Percentiles rank a stretch among this genome's conserved stretches.
Conservation (phyloP, 1,140 invertebrate species). For the Drosophila pseudoananassae region DNA sequence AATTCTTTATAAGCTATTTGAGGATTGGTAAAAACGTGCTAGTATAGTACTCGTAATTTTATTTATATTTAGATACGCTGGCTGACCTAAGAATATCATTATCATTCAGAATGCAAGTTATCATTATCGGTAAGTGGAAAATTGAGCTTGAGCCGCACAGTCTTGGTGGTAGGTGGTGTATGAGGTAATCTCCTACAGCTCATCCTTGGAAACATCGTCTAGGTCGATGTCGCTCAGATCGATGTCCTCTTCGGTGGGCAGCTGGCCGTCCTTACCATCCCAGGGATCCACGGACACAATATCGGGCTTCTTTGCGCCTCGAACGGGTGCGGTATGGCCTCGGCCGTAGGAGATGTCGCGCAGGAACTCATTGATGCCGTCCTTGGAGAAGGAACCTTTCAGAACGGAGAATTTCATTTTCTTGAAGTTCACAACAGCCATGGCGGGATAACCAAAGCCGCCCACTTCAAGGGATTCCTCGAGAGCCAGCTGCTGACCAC, state of each 20-base stretch:
- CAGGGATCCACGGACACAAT: conserved; percentile 91
- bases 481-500: conserved; percentile 91
- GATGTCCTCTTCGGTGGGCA: conserved; percentile 95
- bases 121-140: conserved; percentile 35
- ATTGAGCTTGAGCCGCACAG: conserved; percentile 61
- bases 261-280: conserved; percentile 98
- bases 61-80: conserved; percentile 56
- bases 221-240: conserved; percentile 96
- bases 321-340: conserved; percentile 95
- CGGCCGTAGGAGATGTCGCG: conserved; percentile 97
- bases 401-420: conserved; percentile 98
- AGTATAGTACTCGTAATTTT: conserved; percentile 34
- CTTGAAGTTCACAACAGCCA: conserved; percentile 98
- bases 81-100: conserved; percentile 54
- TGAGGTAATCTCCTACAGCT: conserved; percentile 87
- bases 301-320: conserved; percentile 92
- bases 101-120: conserved; percentile 44
- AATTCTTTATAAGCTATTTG: conserved; percentile 38
- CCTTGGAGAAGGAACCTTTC: conserved; percentile 96
- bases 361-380: conserved; percentile 97
- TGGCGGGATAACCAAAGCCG: conserved; percentile 95
- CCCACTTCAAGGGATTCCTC: conserved; percentile 97
- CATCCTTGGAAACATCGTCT: conserved; percentile 91
- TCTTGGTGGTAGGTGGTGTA: conserved; percentile 35
- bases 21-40: conserved; percentile 51